phyloP scores from a whole-genome alignment of 2,888 invertebrate species.

The Cryptocheilus praepositus region DNA sequence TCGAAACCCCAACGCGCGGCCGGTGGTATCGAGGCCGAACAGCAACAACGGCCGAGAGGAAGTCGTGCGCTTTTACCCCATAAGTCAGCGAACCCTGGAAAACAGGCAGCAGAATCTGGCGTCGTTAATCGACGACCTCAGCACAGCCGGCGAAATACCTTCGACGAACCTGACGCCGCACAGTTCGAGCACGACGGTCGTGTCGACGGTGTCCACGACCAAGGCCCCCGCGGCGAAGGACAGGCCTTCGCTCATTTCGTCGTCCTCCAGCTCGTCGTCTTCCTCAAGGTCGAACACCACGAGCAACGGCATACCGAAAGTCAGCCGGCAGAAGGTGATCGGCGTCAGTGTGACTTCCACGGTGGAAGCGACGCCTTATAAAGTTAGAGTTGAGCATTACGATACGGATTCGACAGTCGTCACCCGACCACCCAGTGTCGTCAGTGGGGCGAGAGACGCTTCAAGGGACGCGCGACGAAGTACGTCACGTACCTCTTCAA shows the following conservation, averaged over 20 bases:
- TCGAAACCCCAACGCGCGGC: constrained; percentile 62
- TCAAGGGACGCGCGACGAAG: constrained; percentile 40
- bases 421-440: constrained; percentile 52
- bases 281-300: constrained; percentile 41
- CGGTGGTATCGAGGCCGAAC: constrained; percentile 40
- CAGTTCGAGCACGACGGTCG: constrained; percentile 26
- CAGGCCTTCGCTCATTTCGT: constrained; percentile 19
- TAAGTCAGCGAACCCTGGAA: constrained; percentile 66
- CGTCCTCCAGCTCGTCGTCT: too few relatives aligned
- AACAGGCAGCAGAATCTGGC: constrained; percentile 61
- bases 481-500: constrained; percentile 26
- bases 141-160: constrained; percentile 55
- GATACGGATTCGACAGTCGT: constrained; percentile 55
- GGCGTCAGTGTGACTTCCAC: constrained; percentile 80
- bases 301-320: constrained; percentile 12
- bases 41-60: constrained; percentile 54
- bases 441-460: constrained; percentile 35
- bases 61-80: constrained; percentile 65
- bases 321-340: constrained; percentile 67
- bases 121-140: constrained; percentile 62
- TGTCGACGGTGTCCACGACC: constrained; percentile 42
- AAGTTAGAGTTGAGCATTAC: constrained; percentile 70
- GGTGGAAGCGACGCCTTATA: constrained; percentile 78
- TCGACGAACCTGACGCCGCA: constrained; percentile 45
- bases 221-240: constrained; percentile 13